Percentiles rank a stretch among this genome's conserved stretches.
Conservation (phyloP, 2,797 vertebrate genomes). For the Lates japonicus region DNA sequence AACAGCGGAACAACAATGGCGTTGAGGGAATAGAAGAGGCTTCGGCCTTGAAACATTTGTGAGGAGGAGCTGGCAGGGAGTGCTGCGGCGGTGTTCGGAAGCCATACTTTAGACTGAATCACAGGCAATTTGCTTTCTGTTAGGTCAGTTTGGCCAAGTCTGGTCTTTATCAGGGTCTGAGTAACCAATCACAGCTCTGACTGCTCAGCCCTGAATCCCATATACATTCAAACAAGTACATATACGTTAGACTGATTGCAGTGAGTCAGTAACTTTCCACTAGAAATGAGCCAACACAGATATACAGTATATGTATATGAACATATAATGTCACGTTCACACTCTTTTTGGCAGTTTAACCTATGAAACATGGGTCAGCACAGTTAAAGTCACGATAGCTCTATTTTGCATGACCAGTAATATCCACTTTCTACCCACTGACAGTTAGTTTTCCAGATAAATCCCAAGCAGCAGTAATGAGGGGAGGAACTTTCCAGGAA, state of each 20-base stretch:
- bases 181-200: not conserved
- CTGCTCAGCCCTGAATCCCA: not conserved
- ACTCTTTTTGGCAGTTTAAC: too few species aligned
- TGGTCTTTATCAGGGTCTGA: conserved; percentile 8
- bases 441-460: not conserved
- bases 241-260: not conserved
- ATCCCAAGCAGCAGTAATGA: not conserved
- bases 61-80: not conserved
- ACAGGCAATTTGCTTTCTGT: conserved; percentile 1
- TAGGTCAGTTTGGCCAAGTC: not conserved
- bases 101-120: not conserved
- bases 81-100: not conserved
- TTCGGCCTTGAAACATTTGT: not conserved
- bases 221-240: not conserved
- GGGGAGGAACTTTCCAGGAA: not conserved
- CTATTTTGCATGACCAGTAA: not conserved
- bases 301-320: too few species aligned
- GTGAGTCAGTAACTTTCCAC: not conserved
- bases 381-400: conserved; percentile 37
- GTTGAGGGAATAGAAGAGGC: not conserved
- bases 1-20: conserved; percentile 1
- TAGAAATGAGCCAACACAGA: conserved; percentile 3
- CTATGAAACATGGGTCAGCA: conserved; percentile 11
- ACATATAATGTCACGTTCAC: too few species aligned
- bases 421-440: not conserved